Percentiles rank a stretch among this genome's conserved stretches.
phyloP scores from a whole-genome alignment of 53 echinoderm and acorn worm genomes.

The Mesocentrotus franciscanus region DNA sequence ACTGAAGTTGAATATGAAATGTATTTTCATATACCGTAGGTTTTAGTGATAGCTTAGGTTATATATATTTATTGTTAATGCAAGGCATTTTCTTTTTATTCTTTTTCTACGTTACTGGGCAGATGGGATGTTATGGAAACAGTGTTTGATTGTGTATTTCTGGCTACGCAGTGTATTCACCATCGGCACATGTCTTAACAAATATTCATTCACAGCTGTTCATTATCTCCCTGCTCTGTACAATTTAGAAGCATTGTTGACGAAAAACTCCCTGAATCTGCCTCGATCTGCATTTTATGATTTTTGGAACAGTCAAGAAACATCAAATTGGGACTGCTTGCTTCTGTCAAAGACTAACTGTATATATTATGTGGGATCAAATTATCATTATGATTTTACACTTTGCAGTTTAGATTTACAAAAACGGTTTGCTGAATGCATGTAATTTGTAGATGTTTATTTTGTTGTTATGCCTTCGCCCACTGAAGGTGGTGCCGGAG shows the following conservation, averaged over 20 bases:
- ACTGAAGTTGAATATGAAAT: neutral
- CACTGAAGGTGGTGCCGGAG: too few relatives aligned
- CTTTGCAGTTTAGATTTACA: neutral
- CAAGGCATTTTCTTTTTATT: neutral
- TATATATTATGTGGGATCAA: neutral
- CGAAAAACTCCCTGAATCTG: neutral
- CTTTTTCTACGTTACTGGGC: neutral
- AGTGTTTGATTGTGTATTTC: neutral
- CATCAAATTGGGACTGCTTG: neutral
- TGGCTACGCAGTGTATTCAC: neutral
- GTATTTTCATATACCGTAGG: neutral
- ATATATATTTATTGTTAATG: neutral
- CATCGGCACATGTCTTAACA: neutral
- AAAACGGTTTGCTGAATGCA: neutral
- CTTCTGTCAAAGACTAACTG: neutral
- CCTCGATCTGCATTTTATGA: neutral
- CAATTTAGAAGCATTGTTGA: neutral
- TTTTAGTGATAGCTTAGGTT: neutral
- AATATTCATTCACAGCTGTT: neutral
- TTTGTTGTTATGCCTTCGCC: too few relatives aligned
- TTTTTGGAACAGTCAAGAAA: neutral
- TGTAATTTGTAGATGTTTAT: neutral
- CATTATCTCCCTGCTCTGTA: neutral
- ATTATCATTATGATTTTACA: neutral
- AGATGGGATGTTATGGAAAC: neutral